phyloP scores from a whole-genome alignment of 2,888 invertebrate genomes.

The Siphonodentalium dalli region DNA sequence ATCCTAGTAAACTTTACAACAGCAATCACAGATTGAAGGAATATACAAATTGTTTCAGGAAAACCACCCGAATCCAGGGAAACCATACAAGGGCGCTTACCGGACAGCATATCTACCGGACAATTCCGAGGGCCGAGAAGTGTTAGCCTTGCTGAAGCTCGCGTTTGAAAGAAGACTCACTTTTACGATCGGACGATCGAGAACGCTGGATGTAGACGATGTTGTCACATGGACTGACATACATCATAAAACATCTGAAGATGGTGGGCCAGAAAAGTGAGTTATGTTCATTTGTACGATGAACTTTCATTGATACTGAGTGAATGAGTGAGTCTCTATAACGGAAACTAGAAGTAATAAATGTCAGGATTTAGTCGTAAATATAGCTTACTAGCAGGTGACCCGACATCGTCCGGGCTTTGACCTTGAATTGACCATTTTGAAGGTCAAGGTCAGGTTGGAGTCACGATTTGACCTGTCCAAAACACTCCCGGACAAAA shows the following conservation, averaged over 20 bases:
- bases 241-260: constrained; percentile 46
- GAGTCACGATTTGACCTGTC: too few relatives aligned
- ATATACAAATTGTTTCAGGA: constrained; percentile 28
- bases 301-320: too few relatives aligned
- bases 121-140: constrained; percentile 42
- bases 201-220: constrained; percentile 48
- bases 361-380: too few relatives aligned
- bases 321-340: too few relatives aligned
- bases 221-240: constrained; percentile 50
- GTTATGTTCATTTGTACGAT: too few relatives aligned
- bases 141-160: constrained; percentile 37
- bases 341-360: too few relatives aligned
- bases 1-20: constrained; percentile 43
- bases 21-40: constrained; percentile 48
- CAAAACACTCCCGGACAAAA: too few relatives aligned
- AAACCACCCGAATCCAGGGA: constrained; percentile 50
- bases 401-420: too few relatives aligned
- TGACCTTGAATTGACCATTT: too few relatives aligned
- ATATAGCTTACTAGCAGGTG: too few relatives aligned
- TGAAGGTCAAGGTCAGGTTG: too few relatives aligned
- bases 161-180: constrained; percentile 45
- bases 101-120: constrained; percentile 52
- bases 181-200: constrained; percentile 50
- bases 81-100: constrained; percentile 39
- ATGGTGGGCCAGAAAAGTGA: constrained; percentile 37